Percentiles rank a stretch among this genome's conserved stretches.
Evolutionary conservation across 2,888 invertebrate species (phyloP).

Genomic region (Idaea straminata): DNA sequence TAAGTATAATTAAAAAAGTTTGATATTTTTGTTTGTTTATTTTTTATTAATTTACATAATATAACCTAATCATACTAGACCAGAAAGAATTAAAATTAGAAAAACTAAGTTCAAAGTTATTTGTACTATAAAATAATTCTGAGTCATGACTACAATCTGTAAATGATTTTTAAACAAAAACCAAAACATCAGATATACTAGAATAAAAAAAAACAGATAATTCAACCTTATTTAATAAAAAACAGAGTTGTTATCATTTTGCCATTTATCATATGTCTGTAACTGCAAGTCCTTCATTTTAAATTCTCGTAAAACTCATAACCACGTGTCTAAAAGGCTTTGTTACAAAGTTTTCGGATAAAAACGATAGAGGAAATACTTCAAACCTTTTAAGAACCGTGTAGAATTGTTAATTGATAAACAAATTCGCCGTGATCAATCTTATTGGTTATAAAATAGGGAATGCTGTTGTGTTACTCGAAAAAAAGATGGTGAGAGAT

Average conservation of each 20-base stretch:
- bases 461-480: constrained; percentile 31
- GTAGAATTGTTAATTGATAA: constrained; percentile 46
- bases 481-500: constrained; percentile 18
- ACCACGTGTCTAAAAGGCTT: neutral
- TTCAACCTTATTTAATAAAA: too few relatives aligned
- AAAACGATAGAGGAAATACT: constrained; percentile 30
- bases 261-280: neutral
- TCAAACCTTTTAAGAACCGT: constrained; percentile 38
- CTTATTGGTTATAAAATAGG: constrained; percentile 35
- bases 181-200: too few relatives aligned
- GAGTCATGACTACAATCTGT: too few relatives aligned
- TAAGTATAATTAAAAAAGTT: constrained; percentile 45
- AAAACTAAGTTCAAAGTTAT: too few relatives aligned
- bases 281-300: neutral
- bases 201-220: too few relatives aligned
- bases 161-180: too few relatives aligned
- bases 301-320: neutral
- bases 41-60: too few relatives aligned
- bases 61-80: too few relatives aligned
- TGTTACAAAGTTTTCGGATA: neutral
- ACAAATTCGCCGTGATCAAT: constrained; percentile 35
- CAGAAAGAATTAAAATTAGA: too few relatives aligned
- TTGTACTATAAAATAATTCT: too few relatives aligned
- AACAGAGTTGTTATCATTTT: too few relatives aligned
- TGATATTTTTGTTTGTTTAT: too few relatives aligned